Base-by-base conservation (phyloP, 2,113 vertebrate species). In the Menidia beryllina region DNA sequence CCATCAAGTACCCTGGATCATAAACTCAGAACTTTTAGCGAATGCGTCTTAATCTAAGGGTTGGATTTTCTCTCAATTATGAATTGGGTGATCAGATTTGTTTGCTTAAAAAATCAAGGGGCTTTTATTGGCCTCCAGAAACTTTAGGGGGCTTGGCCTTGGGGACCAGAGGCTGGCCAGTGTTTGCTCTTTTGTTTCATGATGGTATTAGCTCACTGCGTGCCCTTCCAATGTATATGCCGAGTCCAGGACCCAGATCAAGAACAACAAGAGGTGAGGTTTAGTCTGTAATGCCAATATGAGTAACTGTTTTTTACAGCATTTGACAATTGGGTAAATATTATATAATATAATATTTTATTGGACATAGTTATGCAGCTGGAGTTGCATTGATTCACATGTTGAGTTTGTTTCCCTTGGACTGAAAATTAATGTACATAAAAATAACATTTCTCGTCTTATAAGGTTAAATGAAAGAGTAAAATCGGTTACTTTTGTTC, bases 161-260 rank as follows among this genome's bases (percentile, higher is more conserved):
- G 17, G 30, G 36, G 53, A 71, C 72, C 74, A 36, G 39, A 49
- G 54, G 53, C 55, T 52, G 26, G n/a, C 67, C 21, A 68, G 48
- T 59, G 34, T 75, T 68, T 67, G 62, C 68, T 68, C 65, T 59
- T 68, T 26, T 21, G 1, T 71, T 76, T 86, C 58, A 87, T 75
- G 72, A 93, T 93, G 93, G 88, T 91, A 77, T 83, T 93, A 30
- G 82, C 75, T 53, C 58, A 85, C 84, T 95, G 94, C 88, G 83
- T 95, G 81, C 89, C 94, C 72, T 94, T 95, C 69, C 94, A 94
- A 66, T 96, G 96, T 73, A 36, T 96, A 25, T 95, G 92, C 92
- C 79, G 82, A 78, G 36, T 88, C 56, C 82, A 90, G 2, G 82
- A 90, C 56, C 77, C 90, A 66, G 88, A 91, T 48, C 45, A 5